Evolutionary conservation across 2,888 invertebrate genomes (phyloP), one percentile per base, ranked within the genome.

Genomic region (Eudemis profundana): DNA sequence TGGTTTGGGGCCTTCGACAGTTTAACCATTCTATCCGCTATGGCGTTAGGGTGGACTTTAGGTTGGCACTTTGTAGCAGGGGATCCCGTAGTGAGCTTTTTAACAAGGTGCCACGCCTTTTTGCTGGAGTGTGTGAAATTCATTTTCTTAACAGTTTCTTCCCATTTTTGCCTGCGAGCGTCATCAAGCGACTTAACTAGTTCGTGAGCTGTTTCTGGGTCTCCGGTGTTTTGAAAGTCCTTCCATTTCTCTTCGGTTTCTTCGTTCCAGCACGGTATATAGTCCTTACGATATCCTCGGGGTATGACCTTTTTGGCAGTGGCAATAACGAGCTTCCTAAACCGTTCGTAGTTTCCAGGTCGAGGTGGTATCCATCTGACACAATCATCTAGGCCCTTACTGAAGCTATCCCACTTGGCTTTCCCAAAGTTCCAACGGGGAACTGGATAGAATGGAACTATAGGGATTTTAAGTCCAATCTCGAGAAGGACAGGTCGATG

Each of bases 41-140:
- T 42, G 3, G 42, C 42, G 17, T 17, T 42, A 2, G 15, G 42
- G 15, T 17, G 14, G 15, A 42, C 42, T n/a, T 42, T 42, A n/a
- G 42, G 17, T 42, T 42, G 42, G 15, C 42, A 14, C 3, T 10
- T 10, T 7, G 7, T n/a, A n/a, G n/a, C n/a, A n/a, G n/a, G n/a
- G n/a, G n/a, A n/a, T n/a, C 44, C 44, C 1, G 19, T 19, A 19
- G 44, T 44, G 4, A 44, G 19, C 2, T 19, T 17, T 44, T 19
- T 17, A 2, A 44, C 17, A 7, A 44, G 19, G 44, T 44, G 44
- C 44, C 44, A 44, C 4, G 44, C 44, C 19, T 19, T 44, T 4
- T 19, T 17, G 7, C 44, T 44, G 19, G 46, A 46, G n/a, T 46
- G 46, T 10, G 46, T 46, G n/a, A 46, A 46, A n/a, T 46, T 46